Conservation (phyloP, 2,113 vertebrate species). For the Dermatemys mawii region DNA sequence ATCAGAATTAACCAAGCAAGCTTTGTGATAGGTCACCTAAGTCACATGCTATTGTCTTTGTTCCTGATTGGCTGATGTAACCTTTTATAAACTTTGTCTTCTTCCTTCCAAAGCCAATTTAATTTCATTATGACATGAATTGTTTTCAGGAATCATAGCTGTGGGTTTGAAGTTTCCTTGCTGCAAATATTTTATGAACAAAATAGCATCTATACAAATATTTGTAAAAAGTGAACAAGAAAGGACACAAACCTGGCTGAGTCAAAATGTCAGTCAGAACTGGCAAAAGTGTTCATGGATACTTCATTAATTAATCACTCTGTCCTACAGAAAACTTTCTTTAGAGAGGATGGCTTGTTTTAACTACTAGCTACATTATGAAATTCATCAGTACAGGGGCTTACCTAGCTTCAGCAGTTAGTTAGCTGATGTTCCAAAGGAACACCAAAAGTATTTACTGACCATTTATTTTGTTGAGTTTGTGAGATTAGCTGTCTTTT, state of each 20-base stretch:
- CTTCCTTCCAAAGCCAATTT: not conserved
- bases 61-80: not conserved
- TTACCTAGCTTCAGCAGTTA: not conserved
- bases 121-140: not conserved
- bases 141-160: not conserved
- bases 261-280: not conserved
- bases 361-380: not conserved
- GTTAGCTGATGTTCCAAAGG: not conserved
- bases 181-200: not conserved
- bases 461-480: not conserved
- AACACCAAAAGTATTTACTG: not conserved
- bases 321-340: not conserved
- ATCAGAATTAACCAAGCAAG: not conserved
- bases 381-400: not conserved
- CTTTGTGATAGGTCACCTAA: not conserved
- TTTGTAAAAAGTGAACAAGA: not conserved
- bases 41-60: not conserved
- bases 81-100: not conserved
- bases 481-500: not conserved
- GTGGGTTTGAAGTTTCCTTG: not conserved
- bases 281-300: not conserved
- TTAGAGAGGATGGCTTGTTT: not conserved
- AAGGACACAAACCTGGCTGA: not conserved
- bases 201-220: not conserved
- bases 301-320: not conserved